Evolutionary conservation across 2,113 vertebrate genomes (phyloP).

Genomic region (Rhinogobius similis): DNA sequence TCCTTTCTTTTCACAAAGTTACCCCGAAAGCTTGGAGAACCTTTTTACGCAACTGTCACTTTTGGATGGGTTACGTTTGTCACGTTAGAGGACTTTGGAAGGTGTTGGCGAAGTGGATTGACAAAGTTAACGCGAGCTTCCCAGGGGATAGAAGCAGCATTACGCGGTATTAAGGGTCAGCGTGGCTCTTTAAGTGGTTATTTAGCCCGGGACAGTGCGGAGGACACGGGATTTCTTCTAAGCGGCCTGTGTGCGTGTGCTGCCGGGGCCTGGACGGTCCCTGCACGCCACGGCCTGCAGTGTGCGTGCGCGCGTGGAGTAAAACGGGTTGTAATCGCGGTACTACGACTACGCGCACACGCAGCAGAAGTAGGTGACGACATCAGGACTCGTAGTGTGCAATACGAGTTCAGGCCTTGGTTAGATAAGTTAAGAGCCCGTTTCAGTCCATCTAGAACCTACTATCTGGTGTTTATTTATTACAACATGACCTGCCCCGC

Average conservation of each 20-base stretch:
- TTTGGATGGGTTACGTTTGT: conserved; percentile 17
- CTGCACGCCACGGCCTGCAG: conserved; percentile 59
- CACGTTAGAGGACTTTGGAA: conserved; percentile 14
- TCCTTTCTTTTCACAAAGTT: conserved; percentile 30
- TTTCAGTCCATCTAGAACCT: too few relatives aligned
- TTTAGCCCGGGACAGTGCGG: conserved; percentile 38
- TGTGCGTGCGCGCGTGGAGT: conserved; percentile 71
- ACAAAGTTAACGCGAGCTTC: conserved; percentile 32
- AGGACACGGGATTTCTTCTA: conserved; percentile 38
- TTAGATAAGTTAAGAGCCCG: conserved; percentile 37
- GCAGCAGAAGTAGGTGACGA: conserved; percentile 60
- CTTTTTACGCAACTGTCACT: conserved; percentile 45
- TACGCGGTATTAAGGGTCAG: conserved; percentile 36
- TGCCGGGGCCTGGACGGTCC: conserved; percentile 73
- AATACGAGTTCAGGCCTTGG: conserved; percentile 33
- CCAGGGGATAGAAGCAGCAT: conserved; percentile 5
- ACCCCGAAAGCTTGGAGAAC: conserved; percentile 5
- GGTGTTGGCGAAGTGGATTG: conserved; percentile 18
- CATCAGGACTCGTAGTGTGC: conserved; percentile 50
- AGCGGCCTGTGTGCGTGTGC: conserved; percentile 65
- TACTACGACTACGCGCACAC: conserved; percentile 73
- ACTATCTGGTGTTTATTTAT: conserved; percentile 31
- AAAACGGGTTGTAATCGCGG: conserved; percentile 73
- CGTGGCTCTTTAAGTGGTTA: conserved; percentile 28
- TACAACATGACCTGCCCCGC: background rate